Conservation (phyloP, 2,797 vertebrate species). For the Spheniscus humboldti region DNA sequence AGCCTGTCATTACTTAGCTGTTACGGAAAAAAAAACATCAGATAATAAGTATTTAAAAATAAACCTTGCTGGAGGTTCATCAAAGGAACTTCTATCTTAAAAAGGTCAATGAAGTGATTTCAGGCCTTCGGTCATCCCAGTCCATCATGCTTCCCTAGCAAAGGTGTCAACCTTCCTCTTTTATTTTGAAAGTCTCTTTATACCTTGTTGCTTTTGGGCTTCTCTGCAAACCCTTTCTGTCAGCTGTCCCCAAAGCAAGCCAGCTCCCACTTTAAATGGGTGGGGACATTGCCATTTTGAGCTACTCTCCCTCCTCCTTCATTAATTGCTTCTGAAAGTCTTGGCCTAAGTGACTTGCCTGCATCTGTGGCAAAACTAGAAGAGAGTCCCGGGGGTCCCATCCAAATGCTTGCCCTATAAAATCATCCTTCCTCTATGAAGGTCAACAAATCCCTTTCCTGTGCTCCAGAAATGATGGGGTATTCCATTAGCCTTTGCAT, state of each 20-base stretch:
- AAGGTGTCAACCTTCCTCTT: not conserved
- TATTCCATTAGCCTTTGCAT: not conserved
- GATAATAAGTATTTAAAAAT: slow-evolving; percentile 38
- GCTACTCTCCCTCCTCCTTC: not conserved
- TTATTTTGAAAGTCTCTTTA: not conserved
- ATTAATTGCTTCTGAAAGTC: not conserved
- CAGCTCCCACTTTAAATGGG: not conserved
- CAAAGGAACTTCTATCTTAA: not conserved
- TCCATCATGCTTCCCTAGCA: not conserved
- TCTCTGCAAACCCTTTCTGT: not conserved
- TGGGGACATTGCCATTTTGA: not conserved
- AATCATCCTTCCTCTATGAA: not conserved
- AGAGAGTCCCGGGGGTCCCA: not conserved
- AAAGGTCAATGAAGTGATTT: not conserved
- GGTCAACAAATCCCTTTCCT: not conserved
- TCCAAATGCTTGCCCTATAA: not conserved
- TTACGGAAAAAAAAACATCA: slow-evolving; percentile 9
- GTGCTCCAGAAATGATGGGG: not conserved
- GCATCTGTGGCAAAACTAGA: not conserved
- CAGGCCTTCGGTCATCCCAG: not conserved
- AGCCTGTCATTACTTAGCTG: not conserved
- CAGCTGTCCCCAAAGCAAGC: not conserved
- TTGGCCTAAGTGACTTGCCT: not conserved
- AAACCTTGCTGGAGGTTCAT: not conserved
- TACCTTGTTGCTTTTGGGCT: not conserved